Base-by-base conservation (phyloP, 92 coral and sea anemone species). In the Epizoanthus fatuus region DNA sequence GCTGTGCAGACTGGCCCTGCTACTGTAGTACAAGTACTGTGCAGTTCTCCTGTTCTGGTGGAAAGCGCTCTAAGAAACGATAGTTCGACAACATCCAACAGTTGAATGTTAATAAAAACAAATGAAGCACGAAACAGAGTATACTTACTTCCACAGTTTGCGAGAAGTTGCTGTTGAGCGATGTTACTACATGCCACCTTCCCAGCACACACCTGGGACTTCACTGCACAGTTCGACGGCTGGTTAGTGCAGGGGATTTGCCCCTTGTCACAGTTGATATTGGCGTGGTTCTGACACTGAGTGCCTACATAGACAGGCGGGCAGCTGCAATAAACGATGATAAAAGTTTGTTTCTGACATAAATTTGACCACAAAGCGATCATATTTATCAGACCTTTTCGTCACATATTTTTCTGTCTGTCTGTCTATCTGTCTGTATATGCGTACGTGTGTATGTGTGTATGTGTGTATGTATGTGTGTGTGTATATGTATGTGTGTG, bases 131-230 rank as follows among this genome's bases (percentile, higher is more conserved):
- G 12, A 17, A 17, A 60, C 20, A 40, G 4, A 39, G 13, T 5
- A 16, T 40, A 74, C 82, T 77, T 42, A 77, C 82, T 54, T 19
- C 57, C 82, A 20, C 82, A 77, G 51, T 35, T 77, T 12, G 82
- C 82, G 19, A 77, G 70, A 56, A 77, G 63, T 39, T 77, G 82
- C 20, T 77, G 82, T 77, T 60, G 69, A 6, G 13, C 56, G 11
- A 59, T 51, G 54, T 77, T 77, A 11, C 4, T 20, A 19, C 82
- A 77, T 15, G 6, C 44, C 25, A 39, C 52, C 25, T 42, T 44
- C 22, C 49, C 15, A 16, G 56, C 63, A 56, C 82, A 77, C 20
- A 62, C 20, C 14, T 77, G 56, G 25, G 57, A 59, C 82, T 77
- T 59, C 5, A 40, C 12, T 40, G 82, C 82, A 19, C 82, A 77